phyloP scores from a whole-genome alignment of 2,888 invertebrate genomes.

The Dascillus cervinus region DNA sequence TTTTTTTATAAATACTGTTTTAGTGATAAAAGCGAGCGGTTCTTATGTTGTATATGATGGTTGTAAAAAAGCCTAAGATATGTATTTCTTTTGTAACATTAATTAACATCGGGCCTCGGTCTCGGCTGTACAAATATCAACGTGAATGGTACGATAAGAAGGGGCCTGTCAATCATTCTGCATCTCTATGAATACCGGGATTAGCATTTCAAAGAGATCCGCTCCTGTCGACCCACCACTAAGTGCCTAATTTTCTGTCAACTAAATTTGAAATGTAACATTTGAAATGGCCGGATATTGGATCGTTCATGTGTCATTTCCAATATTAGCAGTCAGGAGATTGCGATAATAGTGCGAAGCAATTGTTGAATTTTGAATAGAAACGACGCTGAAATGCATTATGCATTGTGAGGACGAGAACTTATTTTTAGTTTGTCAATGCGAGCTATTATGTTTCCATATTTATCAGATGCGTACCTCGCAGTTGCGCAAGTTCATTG shows the following conservation, averaged over 20 bases:
- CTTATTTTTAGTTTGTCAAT: constrained; percentile 24
- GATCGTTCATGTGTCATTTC: constrained; percentile 35
- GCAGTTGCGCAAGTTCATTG: no score
- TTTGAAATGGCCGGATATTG: constrained; percentile 33
- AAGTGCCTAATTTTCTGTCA: constrained; percentile 40
- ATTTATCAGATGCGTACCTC: no score
- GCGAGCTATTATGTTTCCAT: no score
- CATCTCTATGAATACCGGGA: constrained; percentile 32
- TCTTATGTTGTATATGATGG: no score
- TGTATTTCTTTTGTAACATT: constrained; percentile 19
- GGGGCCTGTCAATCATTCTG: constrained; percentile 36
- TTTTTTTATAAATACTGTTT: no score
- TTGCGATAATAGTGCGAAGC: constrained; percentile 28
- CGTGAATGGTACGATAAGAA: constrained; percentile 23
- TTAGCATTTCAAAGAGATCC: constrained; percentile 38
- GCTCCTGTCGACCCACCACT: constrained; percentile 32
- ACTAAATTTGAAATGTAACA: constrained; percentile 33
- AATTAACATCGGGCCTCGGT: constrained; percentile 27
- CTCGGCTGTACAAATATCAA: constrained; percentile 27
- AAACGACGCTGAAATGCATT: constrained; percentile 25
- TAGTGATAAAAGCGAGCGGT: no score
- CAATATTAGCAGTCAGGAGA: constrained; percentile 32
- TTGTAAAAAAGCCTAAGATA: no score
- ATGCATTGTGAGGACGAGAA: constrained; percentile 26
- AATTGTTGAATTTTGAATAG: constrained; percentile 27